Conservation (phyloP, 2,797 vertebrate genomes). For the Steatocranus sp. region DNA sequence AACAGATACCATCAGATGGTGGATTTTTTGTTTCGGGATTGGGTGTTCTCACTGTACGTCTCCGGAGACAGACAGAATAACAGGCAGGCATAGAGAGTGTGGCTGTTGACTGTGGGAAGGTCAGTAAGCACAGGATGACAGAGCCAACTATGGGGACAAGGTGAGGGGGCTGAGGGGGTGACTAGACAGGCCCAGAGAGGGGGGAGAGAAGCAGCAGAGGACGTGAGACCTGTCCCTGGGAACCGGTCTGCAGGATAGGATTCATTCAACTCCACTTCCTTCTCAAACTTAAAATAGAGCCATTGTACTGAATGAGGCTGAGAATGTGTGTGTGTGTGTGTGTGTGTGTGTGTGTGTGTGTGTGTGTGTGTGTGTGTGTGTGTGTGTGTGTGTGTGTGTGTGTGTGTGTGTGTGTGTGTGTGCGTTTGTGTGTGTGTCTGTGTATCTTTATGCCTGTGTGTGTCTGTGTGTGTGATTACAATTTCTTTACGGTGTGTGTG, state of each 20-base stretch:
- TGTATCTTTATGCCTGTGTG: slow-evolving; percentile 3
- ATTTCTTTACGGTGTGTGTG: slow-evolving; percentile 18
- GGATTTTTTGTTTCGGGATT: slow-evolving; percentile 18
- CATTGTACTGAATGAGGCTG: slow-evolving; percentile 92
- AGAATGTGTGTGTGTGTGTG: slow-evolving; percentile 32
- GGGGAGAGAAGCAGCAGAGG: slow-evolving; percentile 83
- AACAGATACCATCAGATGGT: slow-evolving; percentile 25
- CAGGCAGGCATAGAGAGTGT: neutral
- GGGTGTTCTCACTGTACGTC: slow-evolving; percentile 32
- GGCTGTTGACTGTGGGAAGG: slow-evolving; percentile 64
- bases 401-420: slow-evolving; percentile 1
- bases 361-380: neutral
- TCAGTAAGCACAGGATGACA: slow-evolving; percentile 48
- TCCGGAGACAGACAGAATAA: slow-evolving; percentile 38
- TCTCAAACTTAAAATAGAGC: slow-evolving; percentile 97
- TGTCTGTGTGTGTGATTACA: neutral
- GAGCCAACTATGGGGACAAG: slow-evolving; percentile 49
- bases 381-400: slow-evolving; percentile 48
- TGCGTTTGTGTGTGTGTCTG: neutral
- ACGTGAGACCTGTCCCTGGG: slow-evolving; percentile 97
- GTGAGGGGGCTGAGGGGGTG: slow-evolving; percentile 49
- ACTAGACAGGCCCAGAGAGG: slow-evolving; percentile 16
- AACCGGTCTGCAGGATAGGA: slow-evolving; percentile 98
- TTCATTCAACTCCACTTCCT: slow-evolving; percentile 99
- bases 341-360: neutral